Conservation (phyloP, 2,797 vertebrate genomes). For the Ctenopoma multispine region DNA sequence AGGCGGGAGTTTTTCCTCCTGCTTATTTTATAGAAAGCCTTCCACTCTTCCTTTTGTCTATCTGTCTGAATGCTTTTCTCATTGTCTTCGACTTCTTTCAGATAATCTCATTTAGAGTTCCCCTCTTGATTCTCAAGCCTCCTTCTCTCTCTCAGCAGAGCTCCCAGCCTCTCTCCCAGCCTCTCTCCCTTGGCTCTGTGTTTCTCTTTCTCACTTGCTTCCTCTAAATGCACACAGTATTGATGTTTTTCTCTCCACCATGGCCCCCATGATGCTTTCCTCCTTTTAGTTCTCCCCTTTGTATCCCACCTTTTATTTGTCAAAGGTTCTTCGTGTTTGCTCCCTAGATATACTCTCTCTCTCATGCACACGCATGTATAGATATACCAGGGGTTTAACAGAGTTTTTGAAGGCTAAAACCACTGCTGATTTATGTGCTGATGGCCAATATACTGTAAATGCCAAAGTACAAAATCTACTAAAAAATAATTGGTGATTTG, state of each 20-base stretch:
- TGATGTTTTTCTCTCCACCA: conserved; percentile 77
- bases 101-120: conserved; percentile 81
- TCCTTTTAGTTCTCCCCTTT: conserved; percentile 77
- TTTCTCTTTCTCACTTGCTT: conserved; percentile 65
- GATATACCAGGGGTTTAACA: conserved; percentile 46
- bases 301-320: conserved; percentile 78
- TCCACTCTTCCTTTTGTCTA: conserved; percentile 68
- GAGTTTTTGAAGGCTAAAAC: conserved; percentile 40
- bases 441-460: conserved; percentile 18
- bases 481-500: not conserved
- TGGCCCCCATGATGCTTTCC: conserved; percentile 75
- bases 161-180: conserved; percentile 61
- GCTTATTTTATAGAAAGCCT: conserved; percentile 62
- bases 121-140: conserved; percentile 74
- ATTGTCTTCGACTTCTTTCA: conserved; percentile 79
- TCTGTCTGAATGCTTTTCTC: conserved; percentile 69
- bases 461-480: conserved; percentile 21
- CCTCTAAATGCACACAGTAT: conserved; percentile 76
- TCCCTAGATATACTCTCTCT: conserved; percentile 67
- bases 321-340: conserved; percentile 75
- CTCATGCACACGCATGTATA: conserved; percentile 59
- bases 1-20: conserved; percentile 38
- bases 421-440: conserved; percentile 42
- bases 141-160: conserved; percentile 64
- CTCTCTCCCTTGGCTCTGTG: conserved; percentile 66